phyloP scores from a whole-genome alignment of 2,797 vertebrate species.

The Acanthurus tractus region DNA sequence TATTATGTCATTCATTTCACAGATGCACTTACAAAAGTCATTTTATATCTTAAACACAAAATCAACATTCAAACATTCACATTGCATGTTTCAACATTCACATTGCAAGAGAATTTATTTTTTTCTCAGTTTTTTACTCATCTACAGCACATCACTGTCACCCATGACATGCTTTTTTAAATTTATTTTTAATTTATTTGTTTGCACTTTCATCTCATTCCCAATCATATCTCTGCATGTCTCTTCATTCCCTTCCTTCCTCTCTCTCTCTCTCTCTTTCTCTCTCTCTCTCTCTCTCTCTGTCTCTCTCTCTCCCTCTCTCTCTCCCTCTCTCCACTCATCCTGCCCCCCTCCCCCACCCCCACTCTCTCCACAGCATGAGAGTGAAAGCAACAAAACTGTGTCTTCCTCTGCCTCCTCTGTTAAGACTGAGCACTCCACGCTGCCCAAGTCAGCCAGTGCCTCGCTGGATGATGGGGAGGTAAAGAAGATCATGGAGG shows the following conservation, averaged over 20 bases:
- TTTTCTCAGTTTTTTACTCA: constrained; percentile 15
- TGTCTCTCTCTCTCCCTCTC: constrained; percentile 21
- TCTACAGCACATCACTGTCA: constrained; percentile 40
- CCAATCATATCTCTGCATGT: constrained; percentile 44
- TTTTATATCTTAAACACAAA: background rate
- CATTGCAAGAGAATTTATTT: background rate
- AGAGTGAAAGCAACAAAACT: constrained; percentile 92
- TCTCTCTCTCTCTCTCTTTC: constrained; percentile 12
- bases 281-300: constrained; percentile 26
- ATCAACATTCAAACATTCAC: constrained; percentile 9
- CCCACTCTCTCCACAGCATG: constrained; percentile 87
- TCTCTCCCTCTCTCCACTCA: constrained; percentile 3
- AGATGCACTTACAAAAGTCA: background rate
- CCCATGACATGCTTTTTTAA: constrained; percentile 61
- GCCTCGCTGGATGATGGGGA: constrained; percentile 92
- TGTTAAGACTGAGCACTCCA: constrained; percentile 90
- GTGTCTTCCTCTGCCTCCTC: constrained; percentile 88
- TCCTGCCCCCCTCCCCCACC: constrained; percentile 5
- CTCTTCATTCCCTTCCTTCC: constrained; percentile 8
- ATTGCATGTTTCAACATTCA: constrained; percentile 2
- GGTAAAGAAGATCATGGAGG: constrained; percentile 95
- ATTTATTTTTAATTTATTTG: constrained; percentile 52
- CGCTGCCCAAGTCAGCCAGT: constrained; percentile 90
- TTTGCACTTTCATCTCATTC: constrained; percentile 58
- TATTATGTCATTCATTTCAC: constrained; percentile 5